Percentiles rank a stretch among this genome's conserved stretches.
Conservation (phyloP, 2,888 invertebrate genomes). For the Trisateles emortualis region DNA sequence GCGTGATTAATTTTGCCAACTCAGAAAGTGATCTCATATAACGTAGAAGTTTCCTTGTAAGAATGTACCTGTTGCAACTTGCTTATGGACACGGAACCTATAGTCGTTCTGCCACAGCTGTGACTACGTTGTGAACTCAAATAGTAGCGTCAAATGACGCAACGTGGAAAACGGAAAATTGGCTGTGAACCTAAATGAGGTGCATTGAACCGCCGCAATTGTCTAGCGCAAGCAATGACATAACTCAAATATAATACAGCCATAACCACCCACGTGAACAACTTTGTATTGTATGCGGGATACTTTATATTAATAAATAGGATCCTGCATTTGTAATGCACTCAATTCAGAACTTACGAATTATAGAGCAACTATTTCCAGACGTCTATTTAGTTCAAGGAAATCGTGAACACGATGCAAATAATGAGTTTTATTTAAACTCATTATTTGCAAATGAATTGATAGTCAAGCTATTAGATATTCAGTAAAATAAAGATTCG, state of each 20-base stretch:
- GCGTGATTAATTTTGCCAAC: slow-evolving; percentile 24
- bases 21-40: slow-evolving; percentile 33
- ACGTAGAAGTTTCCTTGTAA: slow-evolving; percentile 41
- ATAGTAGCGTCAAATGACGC: slow-evolving; percentile 52
- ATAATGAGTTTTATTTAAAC: slow-evolving; percentile 64
- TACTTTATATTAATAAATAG: slow-evolving; percentile 40
- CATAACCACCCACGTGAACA: slow-evolving; percentile 53
- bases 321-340: slow-evolving; percentile 46
- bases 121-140: slow-evolving; percentile 31
- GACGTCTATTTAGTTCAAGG: slow-evolving; percentile 41
- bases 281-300: slow-evolving; percentile 46
- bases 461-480: slow-evolving; percentile 72
- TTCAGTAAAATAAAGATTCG: slow-evolving; percentile 77
- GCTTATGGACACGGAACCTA: slow-evolving; percentile 29
- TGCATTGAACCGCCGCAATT: slow-evolving; percentile 71
- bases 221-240: slow-evolving; percentile 59
- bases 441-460: slow-evolving; percentile 76
- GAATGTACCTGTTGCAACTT: slow-evolving; percentile 35
- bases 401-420: slow-evolving; percentile 66
- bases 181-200: slow-evolving; percentile 65
- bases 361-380: slow-evolving; percentile 41
- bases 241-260: slow-evolving; percentile 54
- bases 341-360: slow-evolving; percentile 26
- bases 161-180: slow-evolving; percentile 76
- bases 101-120: slow-evolving; percentile 23